Conservation (phyloP, 2,888 invertebrate genomes). For the Oeneis ivallda region DNA sequence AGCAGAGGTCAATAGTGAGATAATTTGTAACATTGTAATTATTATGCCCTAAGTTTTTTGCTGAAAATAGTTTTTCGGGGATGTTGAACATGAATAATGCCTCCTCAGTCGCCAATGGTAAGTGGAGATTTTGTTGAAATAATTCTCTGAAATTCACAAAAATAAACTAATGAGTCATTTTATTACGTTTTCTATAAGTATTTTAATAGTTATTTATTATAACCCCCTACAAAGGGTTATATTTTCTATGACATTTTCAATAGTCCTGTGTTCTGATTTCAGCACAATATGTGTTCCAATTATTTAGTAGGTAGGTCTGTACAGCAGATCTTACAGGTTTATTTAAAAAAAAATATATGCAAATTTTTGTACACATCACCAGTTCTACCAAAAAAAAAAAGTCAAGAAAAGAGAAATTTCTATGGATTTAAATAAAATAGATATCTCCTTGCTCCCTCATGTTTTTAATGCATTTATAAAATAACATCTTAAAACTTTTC, state of each 20-base stretch:
- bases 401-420: too few relatives aligned
- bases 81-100: conserved; percentile 75
- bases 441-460: background rate
- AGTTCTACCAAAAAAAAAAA: too few relatives aligned
- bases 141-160: conserved; percentile 22
- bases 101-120: conserved; percentile 72
- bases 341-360: too few relatives aligned
- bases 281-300: background rate
- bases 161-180: conserved; percentile 25
- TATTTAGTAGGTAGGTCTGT: too few relatives aligned
- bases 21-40: conserved; percentile 58
- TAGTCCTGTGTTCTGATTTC: background rate
- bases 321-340: too few relatives aligned
- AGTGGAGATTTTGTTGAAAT: conserved; percentile 45
- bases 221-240: background rate
- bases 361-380: too few relatives aligned
- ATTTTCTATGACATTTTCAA: background rate
- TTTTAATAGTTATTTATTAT: background rate
- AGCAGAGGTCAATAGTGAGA: conserved; percentile 58
- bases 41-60: conserved; percentile 75
- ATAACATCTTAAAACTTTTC: background rate
- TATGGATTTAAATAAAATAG: too few relatives aligned
- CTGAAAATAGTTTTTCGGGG: conserved; percentile 62
- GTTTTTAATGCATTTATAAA: background rate
- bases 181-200: conserved; percentile 6